phyloP scores from a whole-genome alignment of 2,888 invertebrate species.

The Priocnemis perturbator region DNA sequence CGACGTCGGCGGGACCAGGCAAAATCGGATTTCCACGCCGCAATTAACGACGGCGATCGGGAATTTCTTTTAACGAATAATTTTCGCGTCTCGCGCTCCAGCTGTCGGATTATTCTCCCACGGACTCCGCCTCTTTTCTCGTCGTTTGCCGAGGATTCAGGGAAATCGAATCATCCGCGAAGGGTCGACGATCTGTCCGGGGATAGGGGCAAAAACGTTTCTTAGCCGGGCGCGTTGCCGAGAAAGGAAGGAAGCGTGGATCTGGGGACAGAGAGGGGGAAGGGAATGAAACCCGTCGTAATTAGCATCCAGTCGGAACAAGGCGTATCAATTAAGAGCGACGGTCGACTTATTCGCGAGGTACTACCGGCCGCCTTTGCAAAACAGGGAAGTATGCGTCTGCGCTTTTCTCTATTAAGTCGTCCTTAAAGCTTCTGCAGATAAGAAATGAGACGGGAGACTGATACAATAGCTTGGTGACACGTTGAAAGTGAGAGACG shows the following conservation, averaged over 20 bases:
- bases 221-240: neutral
- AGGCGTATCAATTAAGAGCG: conserved; percentile 20
- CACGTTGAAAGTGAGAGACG: conserved; percentile 3
- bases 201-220: too few relatives aligned
- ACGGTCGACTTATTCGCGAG: conserved; percentile 9
- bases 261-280: neutral
- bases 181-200: too few relatives aligned
- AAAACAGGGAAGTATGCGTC: conserved; percentile 10
- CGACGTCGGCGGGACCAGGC: too few relatives aligned
- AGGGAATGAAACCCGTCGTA: conserved; percentile 1
- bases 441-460: neutral
- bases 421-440: neutral
- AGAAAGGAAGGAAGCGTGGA: neutral
- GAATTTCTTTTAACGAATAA: too few relatives aligned
- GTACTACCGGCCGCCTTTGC: neutral
- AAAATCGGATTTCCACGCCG: too few relatives aligned
- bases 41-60: too few relatives aligned
- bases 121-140: too few relatives aligned
- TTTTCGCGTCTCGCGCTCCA: too few relatives aligned
- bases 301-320: conserved; percentile 18
- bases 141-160: too few relatives aligned
- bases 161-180: too few relatives aligned
- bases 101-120: too few relatives aligned
- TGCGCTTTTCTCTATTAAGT: conserved; percentile 15
- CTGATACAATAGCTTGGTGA: too few relatives aligned